Base-by-base conservation (phyloP, 2,113 vertebrate species). In the Channa maculata region DNA sequence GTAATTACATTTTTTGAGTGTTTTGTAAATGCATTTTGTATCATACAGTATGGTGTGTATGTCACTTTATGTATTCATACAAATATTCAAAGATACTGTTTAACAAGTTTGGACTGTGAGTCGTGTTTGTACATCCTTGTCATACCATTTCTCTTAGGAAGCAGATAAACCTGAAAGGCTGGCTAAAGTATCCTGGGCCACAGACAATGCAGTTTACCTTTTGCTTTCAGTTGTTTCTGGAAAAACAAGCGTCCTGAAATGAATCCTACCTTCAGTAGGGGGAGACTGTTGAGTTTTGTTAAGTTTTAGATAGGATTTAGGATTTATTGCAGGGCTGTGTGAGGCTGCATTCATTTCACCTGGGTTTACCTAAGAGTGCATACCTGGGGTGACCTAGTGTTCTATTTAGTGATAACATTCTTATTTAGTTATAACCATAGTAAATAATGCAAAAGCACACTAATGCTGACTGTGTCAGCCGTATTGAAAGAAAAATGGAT, bases 101-200 rank as follows among this genome's bases (percentile, higher is more conserved):
- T 3, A 8, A 46, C 1, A 34, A 9, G 7, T 67, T 63, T 63
- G 57, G 39, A 49, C 13, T 55, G 15, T 58, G 12, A 6, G 34
- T 3, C 33, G 9, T 33, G 44, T 82, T 62, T 69, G 62, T 0
- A 33, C 57, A 33, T 0, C 13, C 11, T 12, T 4, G 5, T 12
- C 10, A 4, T 9, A 15, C 4, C 24, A 53, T 68, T 68, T 52
- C 2, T 6, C 1, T 0, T 1, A 3, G 7, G 0, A 65, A 43
- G 34, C 58, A 24, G 71, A 34, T 9, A 5, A 62, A 73, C 74
- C 41, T 62, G 69, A 53, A 62, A 14, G n/a, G 5, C 51, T 34
- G 9, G 36, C 15, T 49, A 3, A 48, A 11, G 10, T 44, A 3
- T 3, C 6, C 3, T 15, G 0, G 39, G 36, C 12, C n/a, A 3